phyloP scores from a whole-genome alignment of 2,113 vertebrate species.

The Oncorhynchus nerka region DNA sequence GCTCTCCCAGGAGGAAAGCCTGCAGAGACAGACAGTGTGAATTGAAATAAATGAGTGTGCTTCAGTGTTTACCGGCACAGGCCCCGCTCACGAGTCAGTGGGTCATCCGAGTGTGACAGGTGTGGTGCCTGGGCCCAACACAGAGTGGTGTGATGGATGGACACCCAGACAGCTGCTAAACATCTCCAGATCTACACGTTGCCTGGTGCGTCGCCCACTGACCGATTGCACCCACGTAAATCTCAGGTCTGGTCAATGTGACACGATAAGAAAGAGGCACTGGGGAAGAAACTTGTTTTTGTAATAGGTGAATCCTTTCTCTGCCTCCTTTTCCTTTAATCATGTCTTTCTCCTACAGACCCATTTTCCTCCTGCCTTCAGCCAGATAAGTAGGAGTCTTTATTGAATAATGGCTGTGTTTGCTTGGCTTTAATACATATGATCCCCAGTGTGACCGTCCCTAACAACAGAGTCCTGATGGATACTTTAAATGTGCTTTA shows the following conservation, averaged over 20 bases:
- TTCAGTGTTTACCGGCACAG: slow-evolving; percentile 48
- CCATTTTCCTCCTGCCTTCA: background rate
- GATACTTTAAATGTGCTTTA: slow-evolving; percentile 8
- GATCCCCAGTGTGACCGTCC: background rate
- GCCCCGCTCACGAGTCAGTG: slow-evolving; percentile 38
- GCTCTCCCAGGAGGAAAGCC: slow-evolving; percentile 36
- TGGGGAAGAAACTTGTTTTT: slow-evolving; percentile 22
- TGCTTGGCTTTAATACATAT: background rate
- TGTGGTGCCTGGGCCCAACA: slow-evolving; percentile 30
- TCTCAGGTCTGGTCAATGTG: slow-evolving; percentile 47
- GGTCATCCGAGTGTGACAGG: slow-evolving; percentile 61
- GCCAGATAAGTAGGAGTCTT: background rate
- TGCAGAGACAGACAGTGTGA: slow-evolving; percentile 45
- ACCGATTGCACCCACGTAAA: slow-evolving; percentile 61
- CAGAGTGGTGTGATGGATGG: slow-evolving; percentile 67
- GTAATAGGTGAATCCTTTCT: slow-evolving; percentile 13
- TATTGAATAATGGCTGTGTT: background rate
- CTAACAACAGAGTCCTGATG: background rate
- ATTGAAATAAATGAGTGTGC: slow-evolving; percentile 63
- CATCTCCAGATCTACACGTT: slow-evolving; percentile 60
- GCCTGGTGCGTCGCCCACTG: slow-evolving; percentile 59
- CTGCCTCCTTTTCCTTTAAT: background rate
- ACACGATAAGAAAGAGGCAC: slow-evolving; percentile 23
- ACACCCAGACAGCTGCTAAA: slow-evolving; percentile 68
- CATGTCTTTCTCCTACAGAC: background rate